phyloP scores from a whole-genome alignment of 2,797 vertebrate species.

The Ctenopoma multispine region DNA sequence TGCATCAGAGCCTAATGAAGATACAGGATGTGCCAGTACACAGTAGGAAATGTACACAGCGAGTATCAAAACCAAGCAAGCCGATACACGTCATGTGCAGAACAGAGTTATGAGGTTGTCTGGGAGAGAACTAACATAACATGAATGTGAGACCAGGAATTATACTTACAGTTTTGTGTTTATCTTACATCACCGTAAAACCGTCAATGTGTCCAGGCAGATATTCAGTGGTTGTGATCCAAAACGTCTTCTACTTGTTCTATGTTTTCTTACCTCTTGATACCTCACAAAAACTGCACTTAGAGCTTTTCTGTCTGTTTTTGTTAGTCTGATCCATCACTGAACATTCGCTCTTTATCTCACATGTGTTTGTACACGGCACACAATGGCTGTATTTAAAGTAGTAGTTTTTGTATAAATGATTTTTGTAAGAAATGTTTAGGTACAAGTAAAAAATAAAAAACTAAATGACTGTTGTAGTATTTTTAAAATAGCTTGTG shows the following conservation, averaged over 20 bases:
- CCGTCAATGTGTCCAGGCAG: no score
- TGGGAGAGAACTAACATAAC: no score
- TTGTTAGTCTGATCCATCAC: background rate
- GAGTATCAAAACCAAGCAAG: background rate
- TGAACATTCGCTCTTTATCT: background rate
- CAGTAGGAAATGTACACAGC: background rate
- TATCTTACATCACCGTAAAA: background rate
- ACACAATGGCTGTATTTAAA: constrained; percentile 25
- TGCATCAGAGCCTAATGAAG: constrained; percentile 1
- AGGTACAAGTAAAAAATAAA: constrained; percentile 36
- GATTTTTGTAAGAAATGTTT: constrained; percentile 66
- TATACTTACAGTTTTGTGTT: constrained; percentile 10
- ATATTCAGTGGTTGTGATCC: no score
- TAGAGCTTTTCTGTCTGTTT: background rate
- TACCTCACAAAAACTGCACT: constrained; percentile 6
- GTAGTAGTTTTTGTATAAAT: constrained; percentile 54
- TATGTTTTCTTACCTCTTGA: background rate
- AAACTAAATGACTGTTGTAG: background rate
- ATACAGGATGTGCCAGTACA: background rate
- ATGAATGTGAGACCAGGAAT: background rate
- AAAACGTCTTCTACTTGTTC: background rate
- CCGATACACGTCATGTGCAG: background rate
- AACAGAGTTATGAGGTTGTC: background rate
- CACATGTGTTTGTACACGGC: constrained; percentile 22
- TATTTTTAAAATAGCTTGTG: background rate